Evolutionary conservation across 2,113 vertebrate genomes (phyloP).

Genomic region (Thalassoma bifasciatum): DNA sequence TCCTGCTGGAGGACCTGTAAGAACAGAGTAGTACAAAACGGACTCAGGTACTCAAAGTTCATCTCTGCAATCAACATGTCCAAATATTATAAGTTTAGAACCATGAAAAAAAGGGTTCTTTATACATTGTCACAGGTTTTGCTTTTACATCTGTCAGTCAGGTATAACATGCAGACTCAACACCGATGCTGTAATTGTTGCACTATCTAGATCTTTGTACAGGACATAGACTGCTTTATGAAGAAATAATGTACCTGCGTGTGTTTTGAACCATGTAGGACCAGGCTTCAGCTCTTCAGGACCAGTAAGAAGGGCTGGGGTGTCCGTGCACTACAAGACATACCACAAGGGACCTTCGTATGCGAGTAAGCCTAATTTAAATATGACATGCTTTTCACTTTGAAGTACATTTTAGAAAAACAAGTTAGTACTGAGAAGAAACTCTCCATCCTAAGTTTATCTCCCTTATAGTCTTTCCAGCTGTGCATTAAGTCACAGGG

Average conservation of each 20-base stretch:
- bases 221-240: neutral
- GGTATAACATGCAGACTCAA: no score
- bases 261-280: constrained; percentile 77
- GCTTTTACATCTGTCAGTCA: neutral
- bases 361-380: constrained; percentile 91
- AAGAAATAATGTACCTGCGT: neutral
- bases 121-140: neutral
- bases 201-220: neutral
- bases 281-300: constrained; percentile 92
- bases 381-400: neutral
- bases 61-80: neutral
- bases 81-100: neutral
- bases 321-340: constrained; percentile 92
- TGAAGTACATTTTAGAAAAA: neutral
- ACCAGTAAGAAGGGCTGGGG: constrained; percentile 96
- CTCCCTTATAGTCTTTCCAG: no score
- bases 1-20: constrained; percentile 97
- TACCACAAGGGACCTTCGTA: constrained; percentile 93
- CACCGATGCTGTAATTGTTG: neutral
- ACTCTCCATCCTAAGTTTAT: no score
- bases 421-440: no score
- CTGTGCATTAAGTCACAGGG: no score
- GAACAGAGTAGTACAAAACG: constrained; percentile 96
- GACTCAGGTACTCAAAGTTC: constrained; percentile 87
- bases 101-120: no score